Percentiles rank a stretch among this genome's conserved stretches.
Conservation (phyloP, 2,797 vertebrate genomes). For the Chelon labrosus region DNA sequence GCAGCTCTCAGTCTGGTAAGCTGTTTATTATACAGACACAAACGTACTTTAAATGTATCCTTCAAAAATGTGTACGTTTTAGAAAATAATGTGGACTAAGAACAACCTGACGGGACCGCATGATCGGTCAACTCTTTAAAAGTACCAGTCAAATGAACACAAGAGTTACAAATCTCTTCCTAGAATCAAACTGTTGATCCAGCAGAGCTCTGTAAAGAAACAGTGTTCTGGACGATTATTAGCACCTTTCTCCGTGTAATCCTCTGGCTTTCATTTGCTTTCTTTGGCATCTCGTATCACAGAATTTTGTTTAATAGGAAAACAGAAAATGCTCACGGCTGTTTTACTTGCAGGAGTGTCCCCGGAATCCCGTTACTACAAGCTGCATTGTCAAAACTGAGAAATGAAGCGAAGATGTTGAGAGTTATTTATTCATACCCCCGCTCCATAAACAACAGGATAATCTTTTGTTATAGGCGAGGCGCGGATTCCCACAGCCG, state of each 20-base stretch:
- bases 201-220: conserved; percentile 61
- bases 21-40: not conserved
- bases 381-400: conserved; percentile 31
- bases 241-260: conserved; percentile 60
- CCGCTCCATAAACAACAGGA: conserved; percentile 45
- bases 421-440: conserved; percentile 65
- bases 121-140: not conserved
- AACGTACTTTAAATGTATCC: not conserved
- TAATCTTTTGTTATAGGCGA: conserved; percentile 36
- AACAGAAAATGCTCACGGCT: conserved; percentile 60
- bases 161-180: conserved; percentile 25
- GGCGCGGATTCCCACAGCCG: conserved; percentile 58
- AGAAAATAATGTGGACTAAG: not conserved
- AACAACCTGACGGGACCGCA: not conserved
- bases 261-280: conserved; percentile 63
- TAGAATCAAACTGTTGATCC: conserved; percentile 43
- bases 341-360: conserved; percentile 62
- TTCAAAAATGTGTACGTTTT: too few relatives aligned
- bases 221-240: conserved; percentile 58
- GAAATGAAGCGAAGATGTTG: conserved; percentile 43
- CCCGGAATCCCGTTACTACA: conserved; percentile 40
- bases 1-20: not conserved
- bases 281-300: conserved; percentile 60
- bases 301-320: conserved; percentile 65
- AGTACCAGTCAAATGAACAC: not conserved